Evolutionary conservation across 2,888 invertebrate species (phyloP).

Genomic region (Schizotus pectinicornis): DNA sequence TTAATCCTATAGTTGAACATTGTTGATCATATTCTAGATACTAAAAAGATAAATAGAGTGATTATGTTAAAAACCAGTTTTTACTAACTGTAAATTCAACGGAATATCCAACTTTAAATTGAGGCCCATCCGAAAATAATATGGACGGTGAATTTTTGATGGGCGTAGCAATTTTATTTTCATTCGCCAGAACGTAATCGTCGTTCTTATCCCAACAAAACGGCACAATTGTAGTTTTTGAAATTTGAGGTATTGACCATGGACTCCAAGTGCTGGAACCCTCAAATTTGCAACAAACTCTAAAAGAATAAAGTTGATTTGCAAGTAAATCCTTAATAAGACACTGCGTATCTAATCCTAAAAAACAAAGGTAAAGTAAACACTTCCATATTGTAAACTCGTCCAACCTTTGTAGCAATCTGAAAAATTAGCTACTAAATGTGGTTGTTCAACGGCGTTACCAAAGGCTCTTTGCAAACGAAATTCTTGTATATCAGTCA

Average conservation of each 20-base stretch:
- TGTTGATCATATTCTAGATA: conserved; percentile 49
- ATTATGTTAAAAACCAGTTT: too few species aligned
- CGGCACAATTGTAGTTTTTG: conserved; percentile 58
- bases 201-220: conserved; percentile 60
- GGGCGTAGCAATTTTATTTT: conserved; percentile 60
- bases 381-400: too few species aligned
- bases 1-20: conserved; percentile 47
- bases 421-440: conserved; percentile 49
- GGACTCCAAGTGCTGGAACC: conserved; percentile 58
- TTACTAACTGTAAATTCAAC: conserved; percentile 61
- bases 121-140: conserved; percentile 59
- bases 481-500: conserved; percentile 58
- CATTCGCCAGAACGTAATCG: conserved; percentile 60
- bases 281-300: conserved; percentile 62
- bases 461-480: conserved; percentile 58
- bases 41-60: conserved; percentile 38
- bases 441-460: conserved; percentile 50
- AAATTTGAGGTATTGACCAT: conserved; percentile 62
- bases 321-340: conserved; percentile 60
- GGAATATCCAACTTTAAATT: conserved; percentile 60
- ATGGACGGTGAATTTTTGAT: conserved; percentile 50
- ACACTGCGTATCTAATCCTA: conserved; percentile 53
- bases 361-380: too few species aligned
- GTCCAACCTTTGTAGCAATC: conserved; percentile 57
- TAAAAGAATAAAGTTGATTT: conserved; percentile 60